Conservation (phyloP, 2,113 vertebrate genomes). For the Tenrec ecaudatus region DNA sequence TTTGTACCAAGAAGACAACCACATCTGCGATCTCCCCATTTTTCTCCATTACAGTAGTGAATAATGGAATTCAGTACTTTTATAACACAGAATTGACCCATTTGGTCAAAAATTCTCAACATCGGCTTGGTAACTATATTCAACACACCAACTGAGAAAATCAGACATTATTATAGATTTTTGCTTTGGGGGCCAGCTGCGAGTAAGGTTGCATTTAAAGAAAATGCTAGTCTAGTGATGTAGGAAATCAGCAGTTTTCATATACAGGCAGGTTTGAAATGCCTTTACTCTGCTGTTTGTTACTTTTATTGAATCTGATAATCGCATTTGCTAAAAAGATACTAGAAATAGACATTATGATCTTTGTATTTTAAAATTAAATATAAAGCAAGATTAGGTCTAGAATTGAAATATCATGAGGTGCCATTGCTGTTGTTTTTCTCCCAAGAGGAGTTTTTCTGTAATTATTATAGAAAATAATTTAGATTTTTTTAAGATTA, state of each 20-base stretch:
- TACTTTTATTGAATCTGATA: too few relatives aligned
- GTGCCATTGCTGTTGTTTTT: not conserved
- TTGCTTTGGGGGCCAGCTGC: not conserved
- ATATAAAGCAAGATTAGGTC: not conserved
- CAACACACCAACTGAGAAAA: not conserved
- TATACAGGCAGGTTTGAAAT: not conserved
- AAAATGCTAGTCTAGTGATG: not conserved
- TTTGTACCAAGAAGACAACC: not conserved
- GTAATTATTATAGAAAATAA: not conserved
- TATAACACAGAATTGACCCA: not conserved
- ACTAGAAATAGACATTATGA: not conserved
- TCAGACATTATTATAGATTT: not conserved
- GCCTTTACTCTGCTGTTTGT: not conserved
- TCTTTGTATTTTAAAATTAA: not conserved
- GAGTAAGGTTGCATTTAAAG: not conserved
- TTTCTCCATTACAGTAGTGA: not conserved
- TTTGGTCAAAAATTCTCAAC: slow-evolving; percentile 6
- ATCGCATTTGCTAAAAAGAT: not conserved
- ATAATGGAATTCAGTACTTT: not conserved
- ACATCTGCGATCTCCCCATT: not conserved
- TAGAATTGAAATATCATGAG: not conserved
- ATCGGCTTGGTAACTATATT: not conserved
- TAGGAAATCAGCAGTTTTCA: slow-evolving; percentile 9
- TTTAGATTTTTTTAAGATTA: not conserved
- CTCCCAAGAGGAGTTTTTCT: not conserved